phyloP scores from a whole-genome alignment of 2,113 vertebrate species.

The Ptilonorhynchus violaceus region DNA sequence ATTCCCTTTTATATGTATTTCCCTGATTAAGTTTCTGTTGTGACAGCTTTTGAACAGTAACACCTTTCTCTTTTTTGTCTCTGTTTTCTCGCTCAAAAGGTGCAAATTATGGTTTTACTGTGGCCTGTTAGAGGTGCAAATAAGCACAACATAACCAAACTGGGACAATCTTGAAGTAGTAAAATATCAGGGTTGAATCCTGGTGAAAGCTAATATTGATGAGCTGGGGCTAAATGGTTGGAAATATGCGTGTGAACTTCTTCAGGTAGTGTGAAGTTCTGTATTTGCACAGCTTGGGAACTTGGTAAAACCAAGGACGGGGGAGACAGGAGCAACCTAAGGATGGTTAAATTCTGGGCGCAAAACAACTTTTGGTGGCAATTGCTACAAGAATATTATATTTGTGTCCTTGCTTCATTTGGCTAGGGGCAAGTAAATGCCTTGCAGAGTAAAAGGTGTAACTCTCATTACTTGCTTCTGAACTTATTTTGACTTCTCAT shows the following conservation, averaged over 20 bases:
- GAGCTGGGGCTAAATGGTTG: neutral
- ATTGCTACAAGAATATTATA: neutral
- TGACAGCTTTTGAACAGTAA: conserved; percentile 66
- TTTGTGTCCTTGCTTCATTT: neutral
- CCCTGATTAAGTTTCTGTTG: conserved; percentile 58
- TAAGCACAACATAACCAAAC: conserved; percentile 49
- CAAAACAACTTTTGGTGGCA: neutral
- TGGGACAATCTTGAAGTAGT: conserved; percentile 6
- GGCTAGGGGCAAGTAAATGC: neutral
- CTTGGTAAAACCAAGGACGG: neutral
- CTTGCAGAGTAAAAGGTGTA: neutral
- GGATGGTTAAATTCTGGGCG: neutral
- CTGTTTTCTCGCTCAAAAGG: conserved; percentile 55
- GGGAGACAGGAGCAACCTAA: neutral
- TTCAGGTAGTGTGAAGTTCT: conserved; percentile 38
- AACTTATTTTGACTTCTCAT: conserved; percentile 56
- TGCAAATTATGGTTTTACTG: conserved; percentile 65
- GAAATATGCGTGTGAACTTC: conserved; percentile 38
- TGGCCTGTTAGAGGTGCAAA: conserved; percentile 64
- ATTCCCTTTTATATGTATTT: conserved; percentile 22
- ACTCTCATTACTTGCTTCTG: neutral
- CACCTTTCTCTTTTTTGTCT: conserved; percentile 47
- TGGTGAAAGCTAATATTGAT: neutral
- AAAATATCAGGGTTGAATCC: neutral
- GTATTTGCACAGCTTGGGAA: conserved; percentile 27